phyloP scores from a whole-genome alignment of 2,113 vertebrate species.

The Rhagologus leucostigma region DNA sequence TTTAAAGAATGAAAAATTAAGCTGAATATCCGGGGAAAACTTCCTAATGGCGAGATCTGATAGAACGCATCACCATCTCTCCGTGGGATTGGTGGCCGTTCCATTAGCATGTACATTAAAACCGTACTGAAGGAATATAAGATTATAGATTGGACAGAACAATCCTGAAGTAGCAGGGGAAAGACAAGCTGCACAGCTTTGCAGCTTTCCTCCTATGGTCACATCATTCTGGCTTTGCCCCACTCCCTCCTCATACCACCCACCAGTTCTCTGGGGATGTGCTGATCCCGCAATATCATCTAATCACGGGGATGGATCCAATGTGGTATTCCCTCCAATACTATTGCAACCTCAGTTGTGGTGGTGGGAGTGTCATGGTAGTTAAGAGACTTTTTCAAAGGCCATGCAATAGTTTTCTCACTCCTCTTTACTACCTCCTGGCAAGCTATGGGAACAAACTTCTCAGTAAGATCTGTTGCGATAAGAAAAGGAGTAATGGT shows the following conservation, averaged over 20 bases:
- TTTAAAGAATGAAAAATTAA: constrained; percentile 63
- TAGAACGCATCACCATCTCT: not conserved
- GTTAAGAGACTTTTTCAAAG: not conserved
- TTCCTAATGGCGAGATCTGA: constrained; percentile 37
- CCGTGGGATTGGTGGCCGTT: not conserved
- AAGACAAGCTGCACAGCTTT: not conserved
- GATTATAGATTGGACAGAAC: not conserved
- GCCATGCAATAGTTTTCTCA: not conserved
- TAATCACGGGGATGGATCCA: accelerated
- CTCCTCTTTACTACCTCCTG: not conserved
- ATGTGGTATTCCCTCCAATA: not conserved
- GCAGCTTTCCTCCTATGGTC: not conserved
- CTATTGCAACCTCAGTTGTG: not conserved
- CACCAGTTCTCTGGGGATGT: not conserved
- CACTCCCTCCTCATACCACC: not conserved
- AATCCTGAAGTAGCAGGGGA: not conserved
- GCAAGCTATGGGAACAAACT: not conserved
- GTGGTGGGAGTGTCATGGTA: not conserved
- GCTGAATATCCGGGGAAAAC: constrained; percentile 18
- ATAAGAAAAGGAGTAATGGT: not conserved
- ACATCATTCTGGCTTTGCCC: not conserved
- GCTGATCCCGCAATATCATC: not conserved
- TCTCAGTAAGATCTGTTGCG: not conserved
- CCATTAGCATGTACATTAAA: constrained; percentile 46
- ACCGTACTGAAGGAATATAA: not conserved